Evolutionary conservation across 2,113 vertebrate genomes (phyloP), one percentile per base, ranked within the genome.

Genomic region (Xyliphius kryptos): DNA sequence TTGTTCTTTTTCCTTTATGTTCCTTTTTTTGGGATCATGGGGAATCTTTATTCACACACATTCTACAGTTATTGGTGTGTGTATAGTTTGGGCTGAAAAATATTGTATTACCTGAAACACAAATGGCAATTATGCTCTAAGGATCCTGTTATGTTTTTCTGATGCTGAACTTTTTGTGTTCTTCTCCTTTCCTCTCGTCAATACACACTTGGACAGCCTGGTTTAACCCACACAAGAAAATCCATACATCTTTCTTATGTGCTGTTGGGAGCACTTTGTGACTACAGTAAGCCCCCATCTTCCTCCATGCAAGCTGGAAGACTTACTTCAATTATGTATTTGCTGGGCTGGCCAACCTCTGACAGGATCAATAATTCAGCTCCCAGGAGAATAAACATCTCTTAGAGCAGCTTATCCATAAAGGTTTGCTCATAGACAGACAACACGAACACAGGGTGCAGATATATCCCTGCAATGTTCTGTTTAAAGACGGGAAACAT

Each of bases 361-460:
- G 61, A 66, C 63, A 66, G 57, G 32, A 78, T 75, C 73, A 71
- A 78, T 78, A 75, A 73, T 78, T 75, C 66, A 75, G 21, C 38
- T 69, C 66, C 54, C 47, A 58, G 53, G 64, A 69, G 62, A 63
- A 58, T 53, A 71, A 73, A 69, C 70, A 73, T 73, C 52, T 66
- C 38, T 56, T 58, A 56, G 68, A 75, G 40, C 76, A 73, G 70
- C 58, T 66, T 62, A 49, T 68, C 49, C 65, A 59, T 59, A 68
- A 67, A n/a, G n/a, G n/a, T n/a, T n/a, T n/a, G n/a, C n/a, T n/a
- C n/a, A n/a, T n/a, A n/a, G 14, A 1, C 58, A 44, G 50, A 54
- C 54, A 52, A 2, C 16, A 40, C 17, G 12, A 16, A 16, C 36
- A 41, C 48, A 63, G 61, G 46, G 61, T 21, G 12, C 56, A 55